Percentiles rank a stretch among this genome's conserved stretches.
These are phyloP conservation scores for Eugnorisma glareosa DNA, from an alignment of 2,888 invertebrate species.

Conservation along the genomic window DNA sequence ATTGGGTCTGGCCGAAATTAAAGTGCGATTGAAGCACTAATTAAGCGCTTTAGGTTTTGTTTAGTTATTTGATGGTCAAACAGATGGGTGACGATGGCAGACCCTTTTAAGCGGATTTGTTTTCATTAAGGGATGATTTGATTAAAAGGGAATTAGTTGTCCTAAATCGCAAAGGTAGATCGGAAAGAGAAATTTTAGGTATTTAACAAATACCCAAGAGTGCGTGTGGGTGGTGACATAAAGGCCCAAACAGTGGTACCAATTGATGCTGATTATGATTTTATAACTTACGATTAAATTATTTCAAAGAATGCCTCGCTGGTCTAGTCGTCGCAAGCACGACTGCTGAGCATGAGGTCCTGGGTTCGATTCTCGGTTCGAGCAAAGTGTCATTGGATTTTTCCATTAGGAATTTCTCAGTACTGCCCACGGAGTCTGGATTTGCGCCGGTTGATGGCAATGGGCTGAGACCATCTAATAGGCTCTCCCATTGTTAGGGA, in stretches of 20 bases:
- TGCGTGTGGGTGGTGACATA: not conserved
- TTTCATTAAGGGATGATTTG: conserved; percentile 24
- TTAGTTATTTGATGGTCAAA: conserved; percentile 36
- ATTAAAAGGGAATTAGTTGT: conserved; percentile 14
- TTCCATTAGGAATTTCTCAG: no score
- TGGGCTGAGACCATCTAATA: no score
- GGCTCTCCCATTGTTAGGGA: no score
- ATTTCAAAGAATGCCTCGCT: no score
- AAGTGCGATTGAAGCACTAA: conserved; percentile 78
- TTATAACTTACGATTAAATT: not conserved
- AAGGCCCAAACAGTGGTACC: not conserved
- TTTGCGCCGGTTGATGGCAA: no score
- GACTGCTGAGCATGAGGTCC: no score
- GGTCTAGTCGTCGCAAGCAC: no score
- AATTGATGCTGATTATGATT: not conserved
- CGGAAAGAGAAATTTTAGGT: not conserved
- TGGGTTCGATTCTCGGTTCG: no score
- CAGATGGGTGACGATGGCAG: conserved; percentile 9
- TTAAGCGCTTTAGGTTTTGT: conserved; percentile 77
- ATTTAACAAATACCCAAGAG: not conserved
- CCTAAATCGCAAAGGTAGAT: not conserved
- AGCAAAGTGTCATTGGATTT: no score
- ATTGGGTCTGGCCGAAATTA: conserved; percentile 76
- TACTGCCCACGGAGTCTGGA: no score
- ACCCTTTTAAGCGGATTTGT: conserved; percentile 30